Evolutionary conservation across 2,113 vertebrate genomes (phyloP).

Genomic region (Oenanthe melanoleuca): DNA sequence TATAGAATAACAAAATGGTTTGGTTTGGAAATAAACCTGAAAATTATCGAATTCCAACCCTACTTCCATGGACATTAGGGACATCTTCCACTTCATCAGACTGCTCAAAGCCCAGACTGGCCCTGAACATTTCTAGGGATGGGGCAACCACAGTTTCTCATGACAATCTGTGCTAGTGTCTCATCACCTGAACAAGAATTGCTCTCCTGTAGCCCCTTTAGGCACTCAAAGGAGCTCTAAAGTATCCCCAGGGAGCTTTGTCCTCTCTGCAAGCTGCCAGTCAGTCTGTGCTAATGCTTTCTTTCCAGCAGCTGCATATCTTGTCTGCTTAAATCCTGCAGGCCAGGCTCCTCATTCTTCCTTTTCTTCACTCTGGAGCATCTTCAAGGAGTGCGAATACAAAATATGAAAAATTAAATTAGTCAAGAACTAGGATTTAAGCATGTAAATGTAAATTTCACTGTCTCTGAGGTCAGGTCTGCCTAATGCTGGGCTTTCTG

Average conservation of each 20-base stretch:
- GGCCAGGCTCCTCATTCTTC: not conserved
- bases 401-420: not conserved
- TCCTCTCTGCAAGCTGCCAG: not conserved
- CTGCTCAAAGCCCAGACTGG: not conserved
- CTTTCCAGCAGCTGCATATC: not conserved
- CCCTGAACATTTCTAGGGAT: not conserved
- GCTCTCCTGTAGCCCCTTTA: not conserved
- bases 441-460: not conserved
- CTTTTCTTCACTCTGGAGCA: not conserved
- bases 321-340: fast-evolving
- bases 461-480: not conserved
- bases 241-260: not conserved
- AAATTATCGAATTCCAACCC: not conserved
- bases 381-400: not conserved
- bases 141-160: not conserved
- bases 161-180: not conserved
- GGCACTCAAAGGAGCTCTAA: not conserved
- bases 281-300: not conserved
- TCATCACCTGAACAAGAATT: not conserved
- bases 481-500: not conserved
- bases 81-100: not conserved
- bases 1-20: not conserved
- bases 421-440: not conserved
- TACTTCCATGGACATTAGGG: not conserved
- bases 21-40: not conserved